Evolutionary conservation across 2,797 vertebrate species (phyloP), one percentile per base, ranked within the genome.

Genomic region (Coracias cyanogaster): DNA sequence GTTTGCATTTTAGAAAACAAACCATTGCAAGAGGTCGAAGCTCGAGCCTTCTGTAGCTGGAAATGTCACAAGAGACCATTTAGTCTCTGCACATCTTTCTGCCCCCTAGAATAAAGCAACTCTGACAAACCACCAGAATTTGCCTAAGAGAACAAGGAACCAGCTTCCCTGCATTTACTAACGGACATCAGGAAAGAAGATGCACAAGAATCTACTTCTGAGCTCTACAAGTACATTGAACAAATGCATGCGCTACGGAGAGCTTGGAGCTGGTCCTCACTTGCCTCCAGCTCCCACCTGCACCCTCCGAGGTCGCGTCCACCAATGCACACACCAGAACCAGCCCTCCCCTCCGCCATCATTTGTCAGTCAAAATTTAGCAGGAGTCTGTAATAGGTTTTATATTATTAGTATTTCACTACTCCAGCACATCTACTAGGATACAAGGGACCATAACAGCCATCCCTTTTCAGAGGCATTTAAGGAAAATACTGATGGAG

Each of bases 341-440:
- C 58, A 79, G 37, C 55, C 89, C 66, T 76, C 74, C 91, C 51
- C 79, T 90, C 72, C 77, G 41, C 35, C 77, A 66, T 64, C 62
- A 79, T 70, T 94, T 91, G 73, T 64, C 88, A 61, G 88, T 16
- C 24, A 86, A 22, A 81, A 80, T 87, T 77, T 86, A 82, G 76
- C 94, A 90, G 45, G 69, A 90, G 55, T 54, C 81, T 51, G 62
- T 77, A 95, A 94, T 25, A 86, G 87, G 82, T 76, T 94, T 96
- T 61, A n/a, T 57, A 82, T 79, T 72, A 70, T 41, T 45, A 72
- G 60, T 69, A 79, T 86, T 95, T 95, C 80, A 84, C 84, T 88
- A 70, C 85, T 86, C 46, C 33, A 17, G 70, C 19, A 4, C 77
- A 86, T 91, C 88, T 52, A 60, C 72, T 65, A 26, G 79, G 66